Conservation (phyloP, 1,140 invertebrate species). For the Listronotus bonariensis region DNA sequence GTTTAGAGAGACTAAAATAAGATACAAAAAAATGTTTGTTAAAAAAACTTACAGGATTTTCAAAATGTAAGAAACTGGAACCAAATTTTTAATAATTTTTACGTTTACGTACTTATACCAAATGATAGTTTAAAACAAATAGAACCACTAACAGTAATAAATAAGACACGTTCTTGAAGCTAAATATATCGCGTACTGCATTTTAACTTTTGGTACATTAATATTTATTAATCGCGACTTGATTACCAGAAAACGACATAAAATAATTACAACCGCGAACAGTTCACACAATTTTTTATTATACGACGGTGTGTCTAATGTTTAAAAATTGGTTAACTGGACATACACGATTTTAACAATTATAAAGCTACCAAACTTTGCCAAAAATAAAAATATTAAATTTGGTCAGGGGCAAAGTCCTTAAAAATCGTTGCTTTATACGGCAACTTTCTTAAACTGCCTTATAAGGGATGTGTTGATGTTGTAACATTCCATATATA, state of each 20-base stretch:
- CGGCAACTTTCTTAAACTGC: background rate
- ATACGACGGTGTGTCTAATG: background rate
- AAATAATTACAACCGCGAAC: too few relatives aligned
- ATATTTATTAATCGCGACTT: background rate
- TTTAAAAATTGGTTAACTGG: background rate
- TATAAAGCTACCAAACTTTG: background rate
- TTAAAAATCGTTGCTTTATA: conserved; percentile 10
- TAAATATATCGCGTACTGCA: background rate
- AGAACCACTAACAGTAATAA: background rate
- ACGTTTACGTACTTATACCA: too few relatives aligned
- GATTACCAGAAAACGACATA: too few relatives aligned
- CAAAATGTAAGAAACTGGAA: too few relatives aligned
- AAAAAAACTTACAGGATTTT: too few relatives aligned
- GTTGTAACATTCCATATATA: too few relatives aligned
- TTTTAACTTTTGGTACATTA: background rate
- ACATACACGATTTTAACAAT: background rate
- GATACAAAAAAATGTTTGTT: too few relatives aligned
- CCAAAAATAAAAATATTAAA: conserved; percentile 3
- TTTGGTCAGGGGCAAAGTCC: conserved; percentile 15
- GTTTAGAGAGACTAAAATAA: too few relatives aligned
- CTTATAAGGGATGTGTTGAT: conserved; percentile 6
- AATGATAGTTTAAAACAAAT: background rate
- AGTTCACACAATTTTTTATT: too few relatives aligned
- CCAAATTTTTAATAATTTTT: too few relatives aligned
- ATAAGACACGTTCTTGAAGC: background rate